phyloP scores from a whole-genome alignment of 2,113 vertebrate genomes.

The Xenopus borealis region DNA sequence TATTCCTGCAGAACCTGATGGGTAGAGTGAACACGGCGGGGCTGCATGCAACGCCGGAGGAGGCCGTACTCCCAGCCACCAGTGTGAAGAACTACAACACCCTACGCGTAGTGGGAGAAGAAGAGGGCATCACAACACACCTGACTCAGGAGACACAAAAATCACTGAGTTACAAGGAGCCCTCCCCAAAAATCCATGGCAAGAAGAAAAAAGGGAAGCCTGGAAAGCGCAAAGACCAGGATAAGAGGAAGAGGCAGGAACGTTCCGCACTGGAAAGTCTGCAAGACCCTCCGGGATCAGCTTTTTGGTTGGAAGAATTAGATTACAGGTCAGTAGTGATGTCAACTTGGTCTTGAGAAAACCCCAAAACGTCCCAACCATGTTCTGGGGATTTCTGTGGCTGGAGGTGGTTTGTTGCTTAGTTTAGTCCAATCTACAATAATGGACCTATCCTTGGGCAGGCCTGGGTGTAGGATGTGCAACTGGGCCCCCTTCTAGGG shows the following conservation, averaged over 20 bases:
- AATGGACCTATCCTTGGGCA: no score
- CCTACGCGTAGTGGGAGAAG: slow-evolving; percentile 68
- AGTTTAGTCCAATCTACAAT: no score
- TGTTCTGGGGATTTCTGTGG: no score
- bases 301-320: slow-evolving; percentile 33
- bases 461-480: no score
- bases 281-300: slow-evolving; percentile 33
- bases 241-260: slow-evolving; percentile 83
- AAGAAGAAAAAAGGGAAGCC: slow-evolving; percentile 89
- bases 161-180: slow-evolving; percentile 81
- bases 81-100: slow-evolving; percentile 82
- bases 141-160: slow-evolving; percentile 94
- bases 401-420: no score
- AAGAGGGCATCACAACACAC: slow-evolving; percentile 65
- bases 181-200: slow-evolving; percentile 65
- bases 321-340: slow-evolving; percentile 27
- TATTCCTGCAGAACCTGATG: slow-evolving; percentile 86
- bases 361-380: no score
- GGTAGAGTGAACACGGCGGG: slow-evolving; percentile 90
- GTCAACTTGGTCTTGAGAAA: no score
- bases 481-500: no score
- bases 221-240: slow-evolving; percentile 86
- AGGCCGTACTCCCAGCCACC: slow-evolving; percentile 75
- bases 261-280: slow-evolving; percentile 63
- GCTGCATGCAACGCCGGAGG: slow-evolving; percentile 64